These are phyloP conservation scores for Hydroisotoma schaefferi DNA, from an alignment of 2,888 invertebrate genomes.

Conservation along the genomic window DNA sequence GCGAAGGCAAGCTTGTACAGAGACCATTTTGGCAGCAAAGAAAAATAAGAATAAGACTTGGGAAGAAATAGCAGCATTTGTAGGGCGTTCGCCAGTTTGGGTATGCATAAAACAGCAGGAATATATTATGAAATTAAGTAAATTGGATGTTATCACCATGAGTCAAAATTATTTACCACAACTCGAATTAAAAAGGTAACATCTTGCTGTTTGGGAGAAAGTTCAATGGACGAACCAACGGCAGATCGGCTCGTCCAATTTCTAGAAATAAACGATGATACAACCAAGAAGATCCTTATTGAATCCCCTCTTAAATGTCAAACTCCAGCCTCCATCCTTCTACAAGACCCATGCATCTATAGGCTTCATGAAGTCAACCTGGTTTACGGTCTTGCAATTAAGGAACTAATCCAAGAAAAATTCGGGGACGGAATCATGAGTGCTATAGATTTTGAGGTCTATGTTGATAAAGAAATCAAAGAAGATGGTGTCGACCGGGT, in stretches of 20 bases:
- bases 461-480: slow-evolving; percentile 39
- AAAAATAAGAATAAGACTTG: slow-evolving; percentile 34
- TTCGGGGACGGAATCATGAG: slow-evolving; percentile 47
- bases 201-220: slow-evolving; percentile 33
- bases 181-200: too few relatives aligned
- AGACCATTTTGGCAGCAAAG: slow-evolving; percentile 34
- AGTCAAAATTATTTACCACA: too few relatives aligned
- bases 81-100: slow-evolving; percentile 42
- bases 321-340: slow-evolving; percentile 21
- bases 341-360: slow-evolving; percentile 40
- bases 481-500: slow-evolving; percentile 33
- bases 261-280: slow-evolving; percentile 17
- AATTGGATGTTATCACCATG: too few relatives aligned
- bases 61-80: slow-evolving; percentile 39
- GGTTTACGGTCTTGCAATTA: slow-evolving; percentile 37
- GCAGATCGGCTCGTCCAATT: slow-evolving; percentile 27
- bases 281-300: slow-evolving; percentile 20
- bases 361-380: slow-evolving; percentile 40
- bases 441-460: slow-evolving; percentile 42
- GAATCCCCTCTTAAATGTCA: slow-evolving; percentile 41
- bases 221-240: slow-evolving; percentile 31
- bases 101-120: too few relatives aligned
- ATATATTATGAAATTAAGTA: too few relatives aligned
- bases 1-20: slow-evolving; percentile 24
- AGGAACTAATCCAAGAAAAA: slow-evolving; percentile 43